These are phyloP conservation scores for Beroe forskalii DNA, from an alignment of 37 sponge, comb jelly and placozoan species.

Conservation along the genomic window DNA sequence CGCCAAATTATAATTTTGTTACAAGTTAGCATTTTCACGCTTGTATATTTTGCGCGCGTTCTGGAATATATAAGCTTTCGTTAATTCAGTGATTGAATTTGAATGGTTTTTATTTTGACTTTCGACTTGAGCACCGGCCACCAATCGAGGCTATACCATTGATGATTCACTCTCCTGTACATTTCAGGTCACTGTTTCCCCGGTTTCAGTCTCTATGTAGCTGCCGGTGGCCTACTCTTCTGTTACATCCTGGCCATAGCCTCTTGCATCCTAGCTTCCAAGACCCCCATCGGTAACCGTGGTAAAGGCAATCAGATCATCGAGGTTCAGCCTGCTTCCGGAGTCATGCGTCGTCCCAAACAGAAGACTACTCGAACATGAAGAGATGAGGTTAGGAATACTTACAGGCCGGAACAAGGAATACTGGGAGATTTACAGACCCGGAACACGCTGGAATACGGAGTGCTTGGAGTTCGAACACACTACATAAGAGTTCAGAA, in stretches of 20 bases:
- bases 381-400: too few relatives aligned
- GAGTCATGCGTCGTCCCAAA: not conserved
- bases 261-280: not conserved
- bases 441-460: too few relatives aligned
- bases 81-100: too few relatives aligned
- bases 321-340: slow-evolving; percentile 11
- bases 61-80: not conserved
- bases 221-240: not conserved
- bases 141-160: too few relatives aligned
- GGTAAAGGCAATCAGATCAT: slow-evolving; percentile 6
- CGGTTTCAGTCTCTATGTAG: slow-evolving; percentile 25
- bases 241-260: slow-evolving; percentile 2
- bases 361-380: slow-evolving; percentile 14
- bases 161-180: not conserved
- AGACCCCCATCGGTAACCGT: not conserved
- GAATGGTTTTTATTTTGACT: not conserved
- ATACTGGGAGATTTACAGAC: too few relatives aligned
- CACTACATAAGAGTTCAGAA: too few relatives aligned
- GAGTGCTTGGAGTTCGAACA: too few relatives aligned
- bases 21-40: not conserved
- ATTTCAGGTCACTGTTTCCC: slow-evolving; percentile 29
- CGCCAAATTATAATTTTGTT: not conserved
- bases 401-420: too few relatives aligned
- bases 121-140: too few relatives aligned
- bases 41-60: not conserved